phyloP scores from a whole-genome alignment of 2,888 invertebrate genomes.

The Coleophora flavipennella region DNA sequence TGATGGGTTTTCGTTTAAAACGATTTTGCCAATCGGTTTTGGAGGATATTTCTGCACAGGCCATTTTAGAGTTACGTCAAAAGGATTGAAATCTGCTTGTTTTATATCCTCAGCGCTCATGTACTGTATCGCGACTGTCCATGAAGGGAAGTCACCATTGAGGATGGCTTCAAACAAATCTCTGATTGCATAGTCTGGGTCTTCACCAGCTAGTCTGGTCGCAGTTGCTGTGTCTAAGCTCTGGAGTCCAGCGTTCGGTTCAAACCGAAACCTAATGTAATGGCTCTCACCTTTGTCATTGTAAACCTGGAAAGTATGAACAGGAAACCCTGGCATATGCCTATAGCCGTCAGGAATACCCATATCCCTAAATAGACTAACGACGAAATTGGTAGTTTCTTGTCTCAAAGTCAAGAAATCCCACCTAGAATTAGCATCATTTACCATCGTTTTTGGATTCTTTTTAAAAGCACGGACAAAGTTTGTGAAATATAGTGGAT shows the following conservation, averaged over 20 bases:
- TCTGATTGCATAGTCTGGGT: slow-evolving; percentile 89
- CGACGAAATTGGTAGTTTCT: slow-evolving; percentile 86
- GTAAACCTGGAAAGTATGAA: slow-evolving; percentile 89
- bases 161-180: slow-evolving; percentile 91
- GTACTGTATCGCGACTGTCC: slow-evolving; percentile 84
- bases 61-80: slow-evolving; percentile 92
- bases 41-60: slow-evolving; percentile 83
- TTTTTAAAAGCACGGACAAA: slow-evolving; percentile 95
- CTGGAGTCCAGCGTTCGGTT: slow-evolving; percentile 89
- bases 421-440: slow-evolving; percentile 93
- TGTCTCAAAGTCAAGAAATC: slow-evolving; percentile 89
- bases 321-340: slow-evolving; percentile 93
- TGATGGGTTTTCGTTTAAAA: slow-evolving; percentile 86
- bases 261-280: slow-evolving; percentile 91
- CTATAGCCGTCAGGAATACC: slow-evolving; percentile 92
- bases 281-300: slow-evolving; percentile 78
- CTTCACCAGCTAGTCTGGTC: slow-evolving; percentile 74
- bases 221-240: slow-evolving; percentile 79
- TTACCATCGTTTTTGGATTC: slow-evolving; percentile 88
- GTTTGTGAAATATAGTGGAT: slow-evolving; percentile 88
- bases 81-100: slow-evolving; percentile 84
- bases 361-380: slow-evolving; percentile 87
- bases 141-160: slow-evolving; percentile 78
- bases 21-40: slow-evolving; percentile 85
- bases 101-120: slow-evolving; percentile 83